phyloP scores from a whole-genome alignment of 2,797 vertebrate species.

The Garrulus glandarius region DNA sequence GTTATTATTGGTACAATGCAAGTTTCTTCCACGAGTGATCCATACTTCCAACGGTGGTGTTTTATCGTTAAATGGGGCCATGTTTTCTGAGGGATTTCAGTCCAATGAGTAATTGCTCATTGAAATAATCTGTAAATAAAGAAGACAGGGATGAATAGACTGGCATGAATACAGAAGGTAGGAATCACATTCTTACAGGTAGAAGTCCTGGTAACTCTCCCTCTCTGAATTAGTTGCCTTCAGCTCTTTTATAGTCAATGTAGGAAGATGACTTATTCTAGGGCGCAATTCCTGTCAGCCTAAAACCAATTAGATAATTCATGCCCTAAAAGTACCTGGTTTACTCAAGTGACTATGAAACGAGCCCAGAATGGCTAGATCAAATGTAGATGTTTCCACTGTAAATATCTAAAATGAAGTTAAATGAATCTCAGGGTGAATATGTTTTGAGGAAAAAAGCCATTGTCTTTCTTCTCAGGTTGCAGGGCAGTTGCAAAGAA shows the following conservation, averaged over 20 bases:
- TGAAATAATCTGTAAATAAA: conserved; percentile 4
- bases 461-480: not conserved
- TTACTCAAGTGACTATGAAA: not conserved
- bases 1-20: not conserved
- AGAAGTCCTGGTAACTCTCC: not conserved
- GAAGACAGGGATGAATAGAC: not conserved
- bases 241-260: not conserved
- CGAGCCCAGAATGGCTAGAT: not conserved
- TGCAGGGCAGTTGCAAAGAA: not conserved
- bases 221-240: not conserved
- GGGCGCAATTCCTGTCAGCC: not conserved
- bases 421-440: not conserved
- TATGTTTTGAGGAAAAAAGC: not conserved
- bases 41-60: not conserved
- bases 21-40: conserved; percentile 53
- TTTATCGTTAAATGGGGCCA: conserved; percentile 10
- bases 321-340: not conserved
- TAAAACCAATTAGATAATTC: not conserved
- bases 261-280: not conserved
- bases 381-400: not conserved
- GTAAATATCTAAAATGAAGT: not conserved
- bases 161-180: not conserved
- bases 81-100: not conserved
- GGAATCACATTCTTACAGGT: not conserved
- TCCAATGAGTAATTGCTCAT: not conserved